Conservation (phyloP, 2,797 vertebrate species). For the Cyclura pinguis region DNA sequence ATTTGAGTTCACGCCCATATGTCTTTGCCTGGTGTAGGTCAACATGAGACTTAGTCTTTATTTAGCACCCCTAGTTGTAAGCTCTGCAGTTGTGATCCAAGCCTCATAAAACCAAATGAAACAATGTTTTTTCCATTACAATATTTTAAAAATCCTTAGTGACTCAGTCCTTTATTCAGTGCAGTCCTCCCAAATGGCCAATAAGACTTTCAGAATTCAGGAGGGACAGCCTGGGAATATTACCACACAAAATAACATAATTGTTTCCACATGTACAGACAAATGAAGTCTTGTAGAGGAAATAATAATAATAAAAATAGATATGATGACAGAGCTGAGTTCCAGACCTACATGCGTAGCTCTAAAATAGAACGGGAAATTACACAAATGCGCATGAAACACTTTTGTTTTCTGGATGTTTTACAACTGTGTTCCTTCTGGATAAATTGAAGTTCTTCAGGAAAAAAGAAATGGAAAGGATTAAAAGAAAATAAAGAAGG, state of each 20-base stretch:
- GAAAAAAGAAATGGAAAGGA: too few species aligned
- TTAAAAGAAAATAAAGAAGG: slow-evolving; percentile 60
- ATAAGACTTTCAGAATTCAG: slow-evolving; percentile 36
- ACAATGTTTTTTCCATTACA: background rate
- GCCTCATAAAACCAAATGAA: background rate
- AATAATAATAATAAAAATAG: slow-evolving; percentile 24
- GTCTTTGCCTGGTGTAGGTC: too few species aligned
- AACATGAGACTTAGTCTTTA: background rate
- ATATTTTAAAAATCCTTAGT: slow-evolving; percentile 31
- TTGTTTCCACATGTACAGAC: slow-evolving; percentile 34
- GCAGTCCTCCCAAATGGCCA: background rate
- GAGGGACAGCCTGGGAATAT: slow-evolving; percentile 17
- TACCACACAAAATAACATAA: slow-evolving; percentile 39
- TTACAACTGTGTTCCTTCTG: slow-evolving; percentile 70
- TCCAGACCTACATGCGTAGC: slow-evolving; percentile 53
- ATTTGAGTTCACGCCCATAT: background rate
- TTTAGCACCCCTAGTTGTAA: background rate
- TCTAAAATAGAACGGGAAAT: slow-evolving; percentile 74
- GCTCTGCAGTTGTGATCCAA: slow-evolving; percentile 1
- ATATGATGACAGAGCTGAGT: slow-evolving; percentile 33
- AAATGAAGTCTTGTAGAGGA: slow-evolving; percentile 21
- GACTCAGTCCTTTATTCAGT: slow-evolving; percentile 3
- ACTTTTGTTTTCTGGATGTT: slow-evolving; percentile 67
- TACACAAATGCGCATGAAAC: slow-evolving; percentile 72
- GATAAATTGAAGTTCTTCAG: slow-evolving; percentile 69